Conservation (phyloP, 2,888 invertebrate species). For the Heliconius cydno region DNA sequence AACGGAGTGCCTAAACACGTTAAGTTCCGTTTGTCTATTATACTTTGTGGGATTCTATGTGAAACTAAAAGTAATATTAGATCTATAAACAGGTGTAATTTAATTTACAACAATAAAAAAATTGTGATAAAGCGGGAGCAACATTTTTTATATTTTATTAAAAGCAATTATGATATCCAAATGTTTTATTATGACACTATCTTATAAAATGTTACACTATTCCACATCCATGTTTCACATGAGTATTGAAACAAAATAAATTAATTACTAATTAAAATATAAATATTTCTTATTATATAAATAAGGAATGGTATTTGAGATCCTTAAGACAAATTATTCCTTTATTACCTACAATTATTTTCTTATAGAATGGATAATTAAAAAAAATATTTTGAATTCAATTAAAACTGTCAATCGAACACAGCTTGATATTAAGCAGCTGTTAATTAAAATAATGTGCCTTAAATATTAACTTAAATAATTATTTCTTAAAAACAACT, state of each 20-base stretch:
- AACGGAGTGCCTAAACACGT: no score
- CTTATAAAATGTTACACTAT: conserved; percentile 59
- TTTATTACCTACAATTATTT: background rate
- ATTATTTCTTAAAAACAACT: conserved; percentile 9
- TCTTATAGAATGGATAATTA: background rate
- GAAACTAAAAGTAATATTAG: background rate
- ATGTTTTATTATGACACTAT: conserved; percentile 53
- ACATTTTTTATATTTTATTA: conserved; percentile 35
- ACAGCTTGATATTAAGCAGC: background rate
- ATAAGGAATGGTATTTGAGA: conserved; percentile 54
- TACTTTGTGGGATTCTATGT: background rate
- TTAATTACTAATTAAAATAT: conserved; percentile 48
- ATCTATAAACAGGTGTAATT: conserved; percentile 1
- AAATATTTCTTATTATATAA: conserved; percentile 41
- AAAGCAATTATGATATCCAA: conserved; percentile 28
- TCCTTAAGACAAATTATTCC: conserved; percentile 13
- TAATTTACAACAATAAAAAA: background rate
- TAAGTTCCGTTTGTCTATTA: no score
- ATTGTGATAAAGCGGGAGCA: conserved; percentile 36
- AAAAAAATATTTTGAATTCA: background rate
- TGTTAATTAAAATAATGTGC: background rate
- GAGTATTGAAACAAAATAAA: conserved; percentile 58
- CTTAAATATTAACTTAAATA: background rate
- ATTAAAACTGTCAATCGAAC: background rate
- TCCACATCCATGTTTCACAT: conserved; percentile 69